A percentile compares a stretch with the other conserved stretches of the same genome.
Conservation (phyloP, 2,888 invertebrate genomes). For the Brenthis ino region DNA sequence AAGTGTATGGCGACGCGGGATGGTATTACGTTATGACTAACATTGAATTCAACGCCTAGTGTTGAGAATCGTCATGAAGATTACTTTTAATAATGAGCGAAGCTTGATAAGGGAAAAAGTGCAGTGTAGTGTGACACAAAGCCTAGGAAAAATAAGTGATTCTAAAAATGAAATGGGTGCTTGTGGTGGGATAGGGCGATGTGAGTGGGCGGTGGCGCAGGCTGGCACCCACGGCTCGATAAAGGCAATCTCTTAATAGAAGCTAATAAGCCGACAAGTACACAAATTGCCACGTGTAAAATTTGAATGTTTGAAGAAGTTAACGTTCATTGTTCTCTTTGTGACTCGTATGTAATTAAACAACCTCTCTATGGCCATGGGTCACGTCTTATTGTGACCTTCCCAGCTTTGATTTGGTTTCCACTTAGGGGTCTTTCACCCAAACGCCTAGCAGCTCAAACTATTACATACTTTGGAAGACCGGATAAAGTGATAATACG, state of each 20-base stretch:
- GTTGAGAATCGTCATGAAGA: conserved; percentile 12
- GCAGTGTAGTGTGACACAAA: conserved; percentile 66
- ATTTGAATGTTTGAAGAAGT: conserved; percentile 55
- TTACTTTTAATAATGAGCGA: conserved; percentile 56
- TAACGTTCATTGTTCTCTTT: conserved; percentile 49
- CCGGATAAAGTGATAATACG: conserved; percentile 49
- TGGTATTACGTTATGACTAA: conserved; percentile 13
- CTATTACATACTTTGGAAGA: conserved; percentile 64
- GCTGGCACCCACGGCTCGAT: conserved; percentile 82
- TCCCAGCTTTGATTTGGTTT: conserved; percentile 92
- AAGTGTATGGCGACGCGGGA: conserved; percentile 19
- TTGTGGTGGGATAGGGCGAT: conserved; percentile 59
- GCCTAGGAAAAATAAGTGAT: conserved; percentile 57
- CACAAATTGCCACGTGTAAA: conserved; percentile 61
- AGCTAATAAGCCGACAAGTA: conserved; percentile 70
- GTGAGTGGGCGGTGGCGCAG: conserved; percentile 63
- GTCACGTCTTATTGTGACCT: conserved; percentile 89
- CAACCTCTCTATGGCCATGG: conserved; percentile 76
- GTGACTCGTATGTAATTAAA: conserved; percentile 52
- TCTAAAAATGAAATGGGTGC: conserved; percentile 66
- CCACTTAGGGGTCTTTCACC: conserved; percentile 86
- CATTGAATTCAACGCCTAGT: conserved; percentile 13
- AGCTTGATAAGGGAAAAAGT: conserved; percentile 55
- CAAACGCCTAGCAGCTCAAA: conserved; percentile 70
- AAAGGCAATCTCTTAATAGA: conserved; percentile 63